Evolutionary conservation across 2,888 invertebrate species (phyloP), one percentile per base, ranked within the genome.

Genomic region (Argyresthia albistria): DNA sequence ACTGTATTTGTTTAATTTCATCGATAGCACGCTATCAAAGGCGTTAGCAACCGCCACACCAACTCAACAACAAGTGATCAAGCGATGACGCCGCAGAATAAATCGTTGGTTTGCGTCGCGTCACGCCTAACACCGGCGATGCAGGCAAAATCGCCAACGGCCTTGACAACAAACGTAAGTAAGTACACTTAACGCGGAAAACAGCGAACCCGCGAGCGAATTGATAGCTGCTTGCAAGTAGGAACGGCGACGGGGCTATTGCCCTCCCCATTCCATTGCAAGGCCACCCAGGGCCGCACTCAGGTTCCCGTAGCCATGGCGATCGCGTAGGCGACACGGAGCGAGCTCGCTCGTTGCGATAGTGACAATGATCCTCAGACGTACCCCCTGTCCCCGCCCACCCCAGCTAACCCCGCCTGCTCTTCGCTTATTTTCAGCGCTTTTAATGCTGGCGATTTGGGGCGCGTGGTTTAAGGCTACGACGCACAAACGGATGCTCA

Each of bases 221-320:
- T 80, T 78, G 78, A 80, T 81, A 81, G 76, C 73, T 69, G 71
- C 66, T 62, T 64, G 73, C 71, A 73, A 67, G 62, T 80, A 79
- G 80, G 6, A 6, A 25, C 25, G 25, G 25, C 25, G 25, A 71
- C 80, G 82, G 73, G 88, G 86, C 74, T 82, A 87, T 80, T 87
- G 88, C 84, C 87, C 88, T 86, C 86, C 88, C 80, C 88, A 84
- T 75, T 73, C 87, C 83, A 84, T 73, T 88, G 88, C 87, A 88
- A 87, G 88, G 88, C 84, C 83, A 79, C 81, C 82, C 88, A 88
- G 88, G 80, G 83, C 81, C 83, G 87, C 67, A 88, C 73, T 81
- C 68, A 36, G 69, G 64, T 64, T 59, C 55, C 63, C 72, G 82
- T 81, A 80, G 70, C 62, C 79, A 82, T 86, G 81, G 73, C 73